Evolutionary conservation across 2,113 vertebrate species (phyloP), one percentile per base, ranked within the genome.

Genomic region (Datnioides undecimradiatus): DNA sequence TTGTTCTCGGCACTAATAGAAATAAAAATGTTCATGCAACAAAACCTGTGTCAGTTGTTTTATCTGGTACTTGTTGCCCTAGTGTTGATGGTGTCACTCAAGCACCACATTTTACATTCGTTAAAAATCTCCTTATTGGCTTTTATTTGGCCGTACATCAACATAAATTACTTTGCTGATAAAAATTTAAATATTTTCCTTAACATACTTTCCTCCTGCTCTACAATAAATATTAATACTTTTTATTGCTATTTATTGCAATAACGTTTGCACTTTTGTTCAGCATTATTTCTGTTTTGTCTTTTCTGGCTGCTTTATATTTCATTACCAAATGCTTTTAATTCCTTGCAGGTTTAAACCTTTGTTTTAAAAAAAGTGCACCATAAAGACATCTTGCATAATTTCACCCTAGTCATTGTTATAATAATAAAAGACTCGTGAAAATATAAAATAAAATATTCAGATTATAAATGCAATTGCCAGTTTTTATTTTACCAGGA

Each of bases 21-120:
- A 93, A 92, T 93, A 93, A 93, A 84, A 92, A 79, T 8, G 13
- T 76, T 82, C 48, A 62, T 74, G 78, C 82, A 88, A 85, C 72
- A 70, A 84, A 85, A 31, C 25, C 31, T 34, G 57, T 25, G 3
- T 82, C 51, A 0, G 33, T 71, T 55, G 3, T 41, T 79, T 64
- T 76, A 14, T 75, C 29, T 12, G n/a, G 49, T 23, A 52, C 13
- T 17, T 49, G 8, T 48, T 73, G 45, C 59, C 36, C 6, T 36
- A 1, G 12, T 57, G 2, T 51, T 59, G 31, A 17, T 19, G 25
- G 46, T 8, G 10, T 57, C 11, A n/a, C 9, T 11, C 16, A n/a
- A 36, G 17, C 31, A 6, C n/a, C n/a, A n/a, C n/a, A n/a, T n/a
- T n/a, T n/a, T n/a, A n/a, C n/a, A n/a, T n/a, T n/a, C n/a, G n/a